Evolutionary conservation across 1,140 invertebrate genomes (phyloP).

Genomic region (Idris sp.): DNA sequence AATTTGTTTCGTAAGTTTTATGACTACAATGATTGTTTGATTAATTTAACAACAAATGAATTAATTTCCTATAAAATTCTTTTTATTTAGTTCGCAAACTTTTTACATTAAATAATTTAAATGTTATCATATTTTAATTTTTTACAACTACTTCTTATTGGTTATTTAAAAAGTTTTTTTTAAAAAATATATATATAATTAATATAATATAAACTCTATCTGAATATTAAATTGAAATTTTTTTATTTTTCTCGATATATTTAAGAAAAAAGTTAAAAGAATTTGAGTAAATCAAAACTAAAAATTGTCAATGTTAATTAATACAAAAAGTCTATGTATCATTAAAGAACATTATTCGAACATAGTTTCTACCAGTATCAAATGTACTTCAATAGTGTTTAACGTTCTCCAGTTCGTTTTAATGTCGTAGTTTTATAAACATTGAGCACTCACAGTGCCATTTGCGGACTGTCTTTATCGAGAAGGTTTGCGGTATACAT

Average conservation of each 20-base stretch:
- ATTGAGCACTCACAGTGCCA: constrained; percentile 37
- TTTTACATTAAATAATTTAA: too few species aligned
- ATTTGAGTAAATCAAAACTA: background rate
- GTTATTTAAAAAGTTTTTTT: too few species aligned
- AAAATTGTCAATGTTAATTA: background rate
- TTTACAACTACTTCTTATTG: too few species aligned
- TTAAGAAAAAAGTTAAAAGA: background rate
- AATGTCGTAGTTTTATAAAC: constrained; percentile 37
- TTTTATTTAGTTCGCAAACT: too few species aligned
- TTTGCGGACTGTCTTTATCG: constrained; percentile 40
- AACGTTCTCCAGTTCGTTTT: constrained; percentile 37
- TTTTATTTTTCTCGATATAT: too few species aligned
- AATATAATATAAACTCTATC: too few species aligned
- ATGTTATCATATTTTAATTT: too few species aligned
- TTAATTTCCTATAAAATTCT: too few species aligned
- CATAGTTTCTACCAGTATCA: constrained; percentile 23
- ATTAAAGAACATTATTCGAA: constrained; percentile 16
- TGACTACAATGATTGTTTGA: constrained; percentile 4
- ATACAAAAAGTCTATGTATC: constrained; percentile 11
- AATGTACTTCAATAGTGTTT: constrained; percentile 28
- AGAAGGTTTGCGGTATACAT: constrained; percentile 17
- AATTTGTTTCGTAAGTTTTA: constrained; percentile 4
- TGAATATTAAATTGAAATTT: too few species aligned
- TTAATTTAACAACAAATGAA: too few species aligned
- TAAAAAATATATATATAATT: too few species aligned